Base-by-base conservation (phyloP, 2,113 vertebrate species). In the Fulmarus glacialis region DNA sequence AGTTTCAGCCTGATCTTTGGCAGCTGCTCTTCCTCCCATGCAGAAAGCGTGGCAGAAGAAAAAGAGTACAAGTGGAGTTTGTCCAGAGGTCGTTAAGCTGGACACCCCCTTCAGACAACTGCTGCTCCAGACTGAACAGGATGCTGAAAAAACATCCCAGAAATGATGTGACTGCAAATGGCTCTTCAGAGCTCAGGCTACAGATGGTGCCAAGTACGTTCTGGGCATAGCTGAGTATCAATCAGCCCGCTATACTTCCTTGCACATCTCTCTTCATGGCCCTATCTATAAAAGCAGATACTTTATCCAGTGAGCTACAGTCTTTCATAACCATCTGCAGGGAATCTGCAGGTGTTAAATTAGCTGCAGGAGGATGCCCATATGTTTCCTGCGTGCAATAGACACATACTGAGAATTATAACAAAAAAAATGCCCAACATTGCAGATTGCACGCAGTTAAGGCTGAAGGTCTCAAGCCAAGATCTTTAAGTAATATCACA, bases 331-430 rank as follows among this genome's bases (percentile, higher is more conserved):
- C 94, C 95, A 95, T 96, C 89, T 97, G 94, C 22, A 32, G 48
- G 81, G 84, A 93, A 91, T 59, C 79, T 97, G 93, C 94, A 96
- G 94, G 94, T 97, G 94, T 95, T 95, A 97, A 95, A 96, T 93
- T 94, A 95, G 87, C 95, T 97, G 84, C 23, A 32, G 89, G 62
- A 96, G 74, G 73, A 93, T 85, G 91, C 43, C 93, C 93, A 77
- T 97, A 94, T 97, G 91, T 77, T 96, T 93, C 82, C 82, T 89
- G 86, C 30, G 29, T 48, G 71, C 60, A 85, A 24, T 20, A 94
- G 74, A 80, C 53, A 87, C 52, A 80, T 45, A 91, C 3, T 77
- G 62, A 93, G 66, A 95, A 91, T 70, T 70, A 73, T 11, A 89
- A 82, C 52, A 3, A 9, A 60, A 40, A 38, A 59, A 80, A 50